Conservation (phyloP, 2,113 vertebrate genomes). For the Rhombomys opimus region DNA sequence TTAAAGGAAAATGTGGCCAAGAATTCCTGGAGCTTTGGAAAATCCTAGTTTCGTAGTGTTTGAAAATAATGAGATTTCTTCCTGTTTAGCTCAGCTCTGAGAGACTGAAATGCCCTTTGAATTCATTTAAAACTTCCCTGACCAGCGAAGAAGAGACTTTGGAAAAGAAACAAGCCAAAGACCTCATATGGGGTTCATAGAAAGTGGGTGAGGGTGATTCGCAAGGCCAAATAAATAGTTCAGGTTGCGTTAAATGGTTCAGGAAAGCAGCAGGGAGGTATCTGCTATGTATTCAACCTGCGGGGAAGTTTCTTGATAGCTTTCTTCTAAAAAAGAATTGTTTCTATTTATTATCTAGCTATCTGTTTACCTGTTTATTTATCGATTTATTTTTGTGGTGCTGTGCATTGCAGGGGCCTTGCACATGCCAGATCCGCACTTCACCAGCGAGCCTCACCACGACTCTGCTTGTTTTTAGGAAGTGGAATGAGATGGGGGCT, state of each 20-base stretch:
- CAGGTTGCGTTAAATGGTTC: neutral
- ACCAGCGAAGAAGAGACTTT: constrained; percentile 3
- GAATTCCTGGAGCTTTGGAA: neutral
- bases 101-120: neutral
- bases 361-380: neutral
- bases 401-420: neutral
- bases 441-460: neutral
- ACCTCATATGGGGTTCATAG: neutral
- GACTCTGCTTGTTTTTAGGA: neutral
- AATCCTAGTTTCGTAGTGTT: constrained; percentile 1
- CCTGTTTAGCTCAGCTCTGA: neutral
- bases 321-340: neutral
- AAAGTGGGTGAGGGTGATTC: neutral
- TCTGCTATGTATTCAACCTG: neutral
- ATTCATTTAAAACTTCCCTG: constrained; percentile 1
- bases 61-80: neutral
- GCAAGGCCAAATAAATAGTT: neutral
- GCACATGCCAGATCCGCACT: no score
- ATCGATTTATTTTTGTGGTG: neutral
- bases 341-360: neutral
- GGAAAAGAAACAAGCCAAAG: neutral
- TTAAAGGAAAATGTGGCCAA: neutral
- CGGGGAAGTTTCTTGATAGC: neutral
- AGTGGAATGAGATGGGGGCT: neutral
- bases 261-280: neutral